Conservation (phyloP, 2,888 invertebrate species). For the Watsonalla cultraria region DNA sequence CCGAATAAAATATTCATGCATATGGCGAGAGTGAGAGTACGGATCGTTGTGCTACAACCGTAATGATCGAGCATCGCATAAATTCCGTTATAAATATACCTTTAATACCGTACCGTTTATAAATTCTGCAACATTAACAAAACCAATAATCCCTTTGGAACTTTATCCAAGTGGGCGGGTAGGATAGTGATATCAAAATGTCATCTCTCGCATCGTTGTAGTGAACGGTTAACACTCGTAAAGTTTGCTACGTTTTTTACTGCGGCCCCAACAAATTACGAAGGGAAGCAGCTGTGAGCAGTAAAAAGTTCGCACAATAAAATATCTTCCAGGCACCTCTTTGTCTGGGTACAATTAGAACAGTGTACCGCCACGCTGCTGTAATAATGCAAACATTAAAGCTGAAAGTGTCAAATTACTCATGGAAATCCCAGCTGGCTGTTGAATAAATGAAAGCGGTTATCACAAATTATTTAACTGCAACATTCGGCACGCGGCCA, state of each 20-base stretch:
- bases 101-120: not conserved
- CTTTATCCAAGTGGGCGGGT: conserved; percentile 2
- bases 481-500: conserved; percentile 71
- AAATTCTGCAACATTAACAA: not conserved
- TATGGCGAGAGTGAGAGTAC: not conserved
- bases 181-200: conserved; percentile 21
- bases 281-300: conserved; percentile 49
- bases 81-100: no score
- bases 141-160: not conserved
- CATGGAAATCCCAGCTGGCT: conserved; percentile 48
- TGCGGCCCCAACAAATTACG: conserved; percentile 47
- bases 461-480: conserved; percentile 72
- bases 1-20: not conserved
- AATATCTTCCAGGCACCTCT: conserved; percentile 42
- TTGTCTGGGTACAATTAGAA: conserved; percentile 40
- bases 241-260: conserved; percentile 47
- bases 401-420: conserved; percentile 46
- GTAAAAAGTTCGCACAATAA: conserved; percentile 58
- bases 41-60: not conserved
- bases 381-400: conserved; percentile 20
- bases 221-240: conserved; percentile 43
- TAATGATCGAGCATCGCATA: not conserved
- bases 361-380: conserved; percentile 4
- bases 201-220: conserved; percentile 23
- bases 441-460: conserved; percentile 68